These are phyloP conservation scores for Oryzias woworae DNA, from an alignment of 2,113 vertebrate species.

Conservation along the genomic window DNA sequence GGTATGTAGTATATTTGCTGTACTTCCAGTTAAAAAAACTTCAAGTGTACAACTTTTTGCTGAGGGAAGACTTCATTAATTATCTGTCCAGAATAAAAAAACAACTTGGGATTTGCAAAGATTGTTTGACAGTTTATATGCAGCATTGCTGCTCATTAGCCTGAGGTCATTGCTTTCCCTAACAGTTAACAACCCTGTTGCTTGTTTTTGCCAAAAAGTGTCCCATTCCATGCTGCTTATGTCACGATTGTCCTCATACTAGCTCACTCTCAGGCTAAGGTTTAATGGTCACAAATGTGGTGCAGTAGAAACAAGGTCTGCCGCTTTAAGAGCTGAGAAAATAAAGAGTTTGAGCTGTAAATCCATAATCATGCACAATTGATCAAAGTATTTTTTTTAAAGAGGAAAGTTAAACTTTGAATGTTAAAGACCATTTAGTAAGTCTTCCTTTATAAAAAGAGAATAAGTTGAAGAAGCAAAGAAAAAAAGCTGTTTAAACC, in stretches of 20 bases:
- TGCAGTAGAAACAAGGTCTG: neutral
- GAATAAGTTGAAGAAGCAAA: neutral
- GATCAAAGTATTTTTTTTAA: too few species aligned
- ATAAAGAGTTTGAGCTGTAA: too few species aligned
- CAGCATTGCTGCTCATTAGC: neutral
- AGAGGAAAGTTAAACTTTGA: neutral
- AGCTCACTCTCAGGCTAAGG: constrained; percentile 3
- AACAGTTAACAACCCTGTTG: constrained; percentile 11
- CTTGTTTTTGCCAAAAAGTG: constrained; percentile 47
- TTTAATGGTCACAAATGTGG: constrained; percentile 31
- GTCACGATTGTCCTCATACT: constrained; percentile 32
- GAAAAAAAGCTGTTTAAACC: neutral
- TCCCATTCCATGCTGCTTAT: constrained; percentile 58
- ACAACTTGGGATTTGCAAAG: too few species aligned
- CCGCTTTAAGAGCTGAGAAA: neutral
- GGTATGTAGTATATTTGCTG: too few species aligned
- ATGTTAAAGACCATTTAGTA: constrained; percentile 29
- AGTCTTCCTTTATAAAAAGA: constrained; percentile 8
- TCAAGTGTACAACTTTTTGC: too few species aligned
- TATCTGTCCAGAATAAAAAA: too few species aligned
- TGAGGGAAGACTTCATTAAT: too few species aligned
- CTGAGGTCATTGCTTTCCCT: neutral
- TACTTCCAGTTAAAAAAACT: too few species aligned
- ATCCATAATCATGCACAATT: too few species aligned
- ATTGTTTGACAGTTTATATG: neutral